Percentiles rank a stretch among this genome's conserved stretches.
Conservation (phyloP, 2,797 vertebrate genomes). For the Kryptopterus vitreolus region DNA sequence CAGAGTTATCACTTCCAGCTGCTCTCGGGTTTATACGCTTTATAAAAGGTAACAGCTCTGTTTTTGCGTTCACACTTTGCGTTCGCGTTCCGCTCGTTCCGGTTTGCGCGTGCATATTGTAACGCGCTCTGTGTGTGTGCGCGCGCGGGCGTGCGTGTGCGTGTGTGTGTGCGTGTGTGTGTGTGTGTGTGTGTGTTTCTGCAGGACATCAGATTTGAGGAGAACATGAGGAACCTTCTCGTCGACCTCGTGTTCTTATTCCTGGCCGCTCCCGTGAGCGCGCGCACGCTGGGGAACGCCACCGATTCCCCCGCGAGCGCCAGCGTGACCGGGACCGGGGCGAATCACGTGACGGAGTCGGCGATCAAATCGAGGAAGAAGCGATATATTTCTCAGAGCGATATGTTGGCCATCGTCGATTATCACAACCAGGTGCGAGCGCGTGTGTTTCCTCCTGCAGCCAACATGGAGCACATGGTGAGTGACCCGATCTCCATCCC, state of each 20-base stretch:
- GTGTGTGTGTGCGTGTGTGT: too few relatives aligned
- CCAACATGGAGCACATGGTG: conserved; percentile 93
- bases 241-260: conserved; percentile 40
- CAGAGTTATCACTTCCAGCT: background rate
- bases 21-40: background rate
- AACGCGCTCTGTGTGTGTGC: too few relatives aligned
- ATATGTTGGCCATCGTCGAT: conserved; percentile 88
- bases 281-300: conserved; percentile 71
- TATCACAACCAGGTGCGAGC: conserved; percentile 88
- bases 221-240: conserved; percentile 52
- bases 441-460: conserved; percentile 86
- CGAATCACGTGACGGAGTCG: conserved; percentile 66
- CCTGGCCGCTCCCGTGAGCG: conserved; percentile 69
- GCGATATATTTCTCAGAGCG: conserved; percentile 85
- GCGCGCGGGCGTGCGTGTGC: too few relatives aligned
- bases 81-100: background rate
- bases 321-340: conserved; percentile 69
- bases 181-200: background rate
- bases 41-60: background rate
- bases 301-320: conserved; percentile 70
- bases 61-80: background rate
- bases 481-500: conserved; percentile 54
- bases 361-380: conserved; percentile 76
- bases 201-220: background rate
- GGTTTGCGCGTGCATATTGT: too few relatives aligned